phyloP scores from a whole-genome alignment of 2,113 vertebrate species.

The Datnioides undecimradiatus region DNA sequence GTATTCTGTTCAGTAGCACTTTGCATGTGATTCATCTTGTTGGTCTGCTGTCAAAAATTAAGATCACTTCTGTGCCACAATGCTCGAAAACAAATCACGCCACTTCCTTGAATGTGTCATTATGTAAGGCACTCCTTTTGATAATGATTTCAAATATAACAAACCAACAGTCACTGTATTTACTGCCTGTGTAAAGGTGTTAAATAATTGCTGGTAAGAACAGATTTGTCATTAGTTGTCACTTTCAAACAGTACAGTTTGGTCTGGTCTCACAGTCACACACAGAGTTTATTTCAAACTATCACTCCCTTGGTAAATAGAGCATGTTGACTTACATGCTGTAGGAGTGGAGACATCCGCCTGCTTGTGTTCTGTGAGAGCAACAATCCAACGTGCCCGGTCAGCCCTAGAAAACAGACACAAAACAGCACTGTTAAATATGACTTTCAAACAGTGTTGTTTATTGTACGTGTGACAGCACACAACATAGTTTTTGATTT shows the following conservation, averaged over 20 bases:
- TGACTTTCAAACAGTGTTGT: background rate
- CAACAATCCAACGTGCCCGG: slow-evolving; percentile 91
- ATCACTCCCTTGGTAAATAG: background rate
- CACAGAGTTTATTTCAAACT: background rate
- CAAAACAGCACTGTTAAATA: background rate
- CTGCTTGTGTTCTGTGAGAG: slow-evolving; percentile 83
- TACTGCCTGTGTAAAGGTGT: background rate
- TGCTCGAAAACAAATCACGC: background rate
- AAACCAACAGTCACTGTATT: background rate
- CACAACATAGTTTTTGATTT: background rate
- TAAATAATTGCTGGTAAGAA: no score
- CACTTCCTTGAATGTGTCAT: background rate
- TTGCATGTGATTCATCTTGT: background rate
- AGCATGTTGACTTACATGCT: slow-evolving; percentile 81
- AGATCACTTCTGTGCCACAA: background rate
- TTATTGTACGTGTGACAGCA: background rate
- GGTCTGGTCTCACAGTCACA: background rate
- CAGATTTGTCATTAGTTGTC: background rate
- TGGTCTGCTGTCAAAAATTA: background rate
- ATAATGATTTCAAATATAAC: background rate
- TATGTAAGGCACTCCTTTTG: slow-evolving; percentile 14
- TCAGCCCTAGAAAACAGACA: slow-evolving; percentile 85
- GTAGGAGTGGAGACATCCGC: slow-evolving; percentile 69
- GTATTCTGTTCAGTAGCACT: background rate
- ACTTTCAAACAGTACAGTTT: background rate